phyloP scores from a whole-genome alignment of 2,113 vertebrate genomes.

The human region DNA sequence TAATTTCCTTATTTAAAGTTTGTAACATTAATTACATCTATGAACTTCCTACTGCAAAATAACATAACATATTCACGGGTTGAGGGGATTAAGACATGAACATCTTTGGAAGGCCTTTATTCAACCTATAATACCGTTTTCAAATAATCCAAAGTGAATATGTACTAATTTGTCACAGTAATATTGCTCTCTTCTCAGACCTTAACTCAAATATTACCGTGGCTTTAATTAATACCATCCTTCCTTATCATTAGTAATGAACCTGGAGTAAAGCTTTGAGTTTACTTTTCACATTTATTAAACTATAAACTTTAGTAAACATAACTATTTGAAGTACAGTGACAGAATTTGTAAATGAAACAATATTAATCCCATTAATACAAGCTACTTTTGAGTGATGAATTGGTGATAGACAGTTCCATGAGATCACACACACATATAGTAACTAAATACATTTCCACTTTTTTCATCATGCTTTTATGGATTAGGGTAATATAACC shows the following conservation, averaged over 20 bases:
- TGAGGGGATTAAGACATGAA: neutral
- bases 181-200: neutral
- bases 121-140: neutral
- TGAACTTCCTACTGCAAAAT: neutral
- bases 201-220: neutral
- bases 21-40: neutral
- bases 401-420: neutral
- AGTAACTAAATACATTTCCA: neutral
- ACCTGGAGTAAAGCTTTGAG: neutral
- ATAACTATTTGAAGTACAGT: neutral
- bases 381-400: neutral
- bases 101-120: neutral
- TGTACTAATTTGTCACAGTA: neutral
- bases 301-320: neutral
- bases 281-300: neutral
- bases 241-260: neutral
- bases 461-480: neutral
- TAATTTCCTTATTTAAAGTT: neutral
- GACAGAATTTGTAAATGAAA: neutral
- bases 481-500: neutral
- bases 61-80: neutral
- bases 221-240: neutral
- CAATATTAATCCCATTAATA: neutral
- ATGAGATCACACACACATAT: neutral
- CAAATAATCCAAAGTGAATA: neutral